These are phyloP conservation scores for Phoxinus phoxinus DNA, from an alignment of 2,113 vertebrate genomes.

Conservation along the genomic window DNA sequence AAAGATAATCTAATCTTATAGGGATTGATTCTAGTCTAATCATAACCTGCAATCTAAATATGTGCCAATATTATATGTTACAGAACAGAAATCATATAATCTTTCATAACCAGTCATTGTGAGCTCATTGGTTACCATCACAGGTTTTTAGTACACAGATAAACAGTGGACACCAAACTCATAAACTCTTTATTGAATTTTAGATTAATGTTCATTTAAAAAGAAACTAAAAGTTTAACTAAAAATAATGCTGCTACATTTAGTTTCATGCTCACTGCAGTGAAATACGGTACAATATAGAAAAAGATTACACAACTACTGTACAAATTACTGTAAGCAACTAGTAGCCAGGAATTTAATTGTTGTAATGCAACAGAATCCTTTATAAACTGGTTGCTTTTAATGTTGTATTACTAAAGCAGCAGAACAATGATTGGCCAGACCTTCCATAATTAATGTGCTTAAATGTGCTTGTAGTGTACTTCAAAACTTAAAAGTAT, in stretches of 20 bases:
- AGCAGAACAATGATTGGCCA: not conserved
- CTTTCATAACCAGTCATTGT: not conserved
- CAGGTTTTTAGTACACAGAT: not conserved
- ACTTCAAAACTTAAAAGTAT: too few relatives aligned
- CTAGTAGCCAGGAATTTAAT: not conserved
- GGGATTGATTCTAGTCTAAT: not conserved
- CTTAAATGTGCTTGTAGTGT: too few relatives aligned
- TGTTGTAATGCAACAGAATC: not conserved
- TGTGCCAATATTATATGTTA: not conserved
- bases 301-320: too few relatives aligned
- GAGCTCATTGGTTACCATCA: not conserved
- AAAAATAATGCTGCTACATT: not conserved
- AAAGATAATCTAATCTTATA: not conserved
- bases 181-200: not conserved
- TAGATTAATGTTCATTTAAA: not conserved
- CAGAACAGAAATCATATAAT: not conserved
- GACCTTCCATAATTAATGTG: too few relatives aligned
- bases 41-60: not conserved
- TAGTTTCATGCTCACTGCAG: not conserved
- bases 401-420: not conserved
- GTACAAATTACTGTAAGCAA: not conserved
- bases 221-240: not conserved
- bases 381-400: not conserved
- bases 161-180: not conserved
- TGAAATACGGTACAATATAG: not conserved